Base-by-base conservation (phyloP, 2,113 vertebrate species). In the Indri indri region DNA sequence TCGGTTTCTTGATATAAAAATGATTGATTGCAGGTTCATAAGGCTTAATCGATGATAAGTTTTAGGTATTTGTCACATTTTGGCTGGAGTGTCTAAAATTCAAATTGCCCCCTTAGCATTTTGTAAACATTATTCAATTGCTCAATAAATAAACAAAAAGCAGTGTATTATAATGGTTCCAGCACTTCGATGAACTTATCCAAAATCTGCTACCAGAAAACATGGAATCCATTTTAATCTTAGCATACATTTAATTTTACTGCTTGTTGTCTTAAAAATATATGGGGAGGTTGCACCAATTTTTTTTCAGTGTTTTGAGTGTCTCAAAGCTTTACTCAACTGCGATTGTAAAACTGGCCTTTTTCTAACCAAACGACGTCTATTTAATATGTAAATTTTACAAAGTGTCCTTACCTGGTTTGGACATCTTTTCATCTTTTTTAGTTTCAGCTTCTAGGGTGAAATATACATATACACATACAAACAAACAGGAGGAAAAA, bases 341-440 rank as follows among this genome's bases (percentile, higher is more conserved):
- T 23, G 2, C 17, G 5, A 77, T 30, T 30, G 5, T 77, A 71
- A 50, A 47, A 65, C 7, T 2, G 66, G 25, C 2, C 2, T n/a
- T 92, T 16, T 54, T 90, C 27, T 76, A 37, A 66, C 23, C 8
- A 61, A 88, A 47, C 1, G 65, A 42, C 8, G 32, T 47, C 0
- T 47, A 32, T 40, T 79, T 13, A n/a, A n/a, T 27, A 14, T 34
- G 22, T 37, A 94, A 87, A 73, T 52, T 16, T 87, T n/a, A 54
- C 8, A 42, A 57, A 89, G 1, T 27, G 4, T 1, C 0, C 42
- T 88, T 97, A 97, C 50, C 86, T 98, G 85, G 12, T 94, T 97
- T 96, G 83, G 88, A 20, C 52, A 14, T 74, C 30, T 90, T 97
- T 79, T 96, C 88, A 83, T 95, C 30, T 93, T 88, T 98, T 97